Percentiles rank a stretch among this genome's conserved stretches.
Conservation (phyloP, 2,888 invertebrate genomes). For the Phengaris alcon region DNA sequence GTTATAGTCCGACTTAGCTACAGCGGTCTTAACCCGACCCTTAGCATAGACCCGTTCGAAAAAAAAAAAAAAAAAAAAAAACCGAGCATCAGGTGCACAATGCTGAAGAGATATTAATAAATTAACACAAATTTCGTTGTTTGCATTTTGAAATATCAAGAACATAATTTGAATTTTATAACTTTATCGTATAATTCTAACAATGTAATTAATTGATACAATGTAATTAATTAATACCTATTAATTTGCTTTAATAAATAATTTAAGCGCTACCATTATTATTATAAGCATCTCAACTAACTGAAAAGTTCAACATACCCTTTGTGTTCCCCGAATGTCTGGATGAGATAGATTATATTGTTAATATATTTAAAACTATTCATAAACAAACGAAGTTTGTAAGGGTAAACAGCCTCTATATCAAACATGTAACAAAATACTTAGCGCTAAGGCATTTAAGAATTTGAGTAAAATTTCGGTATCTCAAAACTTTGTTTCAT, state of each 20-base stretch:
- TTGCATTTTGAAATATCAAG: too few species aligned
- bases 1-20: too few species aligned
- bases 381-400: not conserved
- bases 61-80: too few species aligned
- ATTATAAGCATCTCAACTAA: not conserved
- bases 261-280: not conserved
- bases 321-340: not conserved
- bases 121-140: too few species aligned
- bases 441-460: not conserved
- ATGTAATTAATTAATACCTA: not conserved
- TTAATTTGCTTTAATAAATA: too few species aligned
- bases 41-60: too few species aligned
- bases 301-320: not conserved
- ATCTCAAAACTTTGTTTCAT: not conserved
- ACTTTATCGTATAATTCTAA: not conserved
- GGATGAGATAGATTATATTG: not conserved
- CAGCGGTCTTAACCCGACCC: too few species aligned
- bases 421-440: not conserved
- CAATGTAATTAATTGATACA: not conserved
- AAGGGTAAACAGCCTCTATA: slow-evolving; percentile 7
- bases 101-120: too few species aligned
- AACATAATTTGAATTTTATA: too few species aligned
- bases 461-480: not conserved
- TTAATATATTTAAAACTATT: not conserved
- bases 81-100: too few species aligned